Percentiles rank a stretch among this genome's conserved stretches.
phyloP scores from a whole-genome alignment of 2,797 vertebrate species.

The Alca torda region DNA sequence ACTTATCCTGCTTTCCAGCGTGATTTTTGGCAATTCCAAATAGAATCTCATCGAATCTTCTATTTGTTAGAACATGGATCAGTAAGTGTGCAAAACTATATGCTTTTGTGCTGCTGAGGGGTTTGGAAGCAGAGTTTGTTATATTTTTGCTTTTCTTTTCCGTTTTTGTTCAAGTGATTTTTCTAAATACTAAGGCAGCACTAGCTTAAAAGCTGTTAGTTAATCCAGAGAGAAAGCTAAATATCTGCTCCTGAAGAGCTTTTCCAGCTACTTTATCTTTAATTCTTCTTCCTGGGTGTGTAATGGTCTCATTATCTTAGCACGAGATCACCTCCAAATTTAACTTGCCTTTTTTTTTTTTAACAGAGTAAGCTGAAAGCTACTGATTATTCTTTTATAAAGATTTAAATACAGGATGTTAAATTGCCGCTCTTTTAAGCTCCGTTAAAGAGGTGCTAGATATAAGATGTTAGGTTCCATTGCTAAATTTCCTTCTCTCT shows the following conservation, averaged over 20 bases:
- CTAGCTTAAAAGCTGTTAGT: not conserved
- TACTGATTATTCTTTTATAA: not conserved
- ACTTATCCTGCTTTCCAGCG: not conserved
- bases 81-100: not conserved
- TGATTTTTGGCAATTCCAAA: not conserved
- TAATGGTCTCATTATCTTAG: not conserved
- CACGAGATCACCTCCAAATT: not conserved
- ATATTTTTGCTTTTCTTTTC: not conserved
- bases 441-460: not conserved
- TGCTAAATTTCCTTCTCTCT: not conserved
- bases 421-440: not conserved
- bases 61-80: not conserved
- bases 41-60: not conserved
- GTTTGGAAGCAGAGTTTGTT: not conserved
- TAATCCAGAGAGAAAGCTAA: not conserved
- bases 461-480: not conserved
- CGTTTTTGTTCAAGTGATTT: not conserved
- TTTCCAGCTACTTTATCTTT: not conserved
- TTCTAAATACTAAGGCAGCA: not conserved
- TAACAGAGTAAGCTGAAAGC: not conserved
- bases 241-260: not conserved
- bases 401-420: not conserved
- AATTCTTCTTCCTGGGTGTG: not conserved
- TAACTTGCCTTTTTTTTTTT: not conserved
- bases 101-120: not conserved